A percentile compares a stretch with the other conserved stretches of the same genome.
Conservation (phyloP, 2,888 invertebrate species). For the Leucoptera coffeella region DNA sequence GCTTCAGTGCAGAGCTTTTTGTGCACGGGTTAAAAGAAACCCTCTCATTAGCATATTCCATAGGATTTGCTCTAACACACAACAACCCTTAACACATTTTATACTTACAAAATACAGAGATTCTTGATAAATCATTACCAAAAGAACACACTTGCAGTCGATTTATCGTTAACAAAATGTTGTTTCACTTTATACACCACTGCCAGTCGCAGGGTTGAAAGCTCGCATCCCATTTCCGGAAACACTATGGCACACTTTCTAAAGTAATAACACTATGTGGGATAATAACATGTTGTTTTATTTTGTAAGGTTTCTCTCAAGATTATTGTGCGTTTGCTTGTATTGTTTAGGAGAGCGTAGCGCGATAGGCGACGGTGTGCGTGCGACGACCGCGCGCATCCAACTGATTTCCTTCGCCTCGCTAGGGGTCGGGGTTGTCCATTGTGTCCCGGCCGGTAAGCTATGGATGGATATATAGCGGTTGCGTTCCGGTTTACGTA, state of each 20-base stretch:
- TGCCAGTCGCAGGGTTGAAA: conserved; percentile 4
- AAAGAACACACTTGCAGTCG: conserved; percentile 30
- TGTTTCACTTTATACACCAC: conserved; percentile 33
- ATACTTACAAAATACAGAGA: conserved; percentile 7
- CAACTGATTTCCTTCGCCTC: conserved; percentile 10
- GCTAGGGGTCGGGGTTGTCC: conserved; percentile 14
- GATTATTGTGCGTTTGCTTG: neutral
- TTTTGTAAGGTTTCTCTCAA: neutral
- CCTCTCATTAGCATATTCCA: conserved; percentile 44
- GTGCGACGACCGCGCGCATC: neutral
- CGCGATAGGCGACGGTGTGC: neutral
- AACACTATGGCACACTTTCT: too few relatives aligned
- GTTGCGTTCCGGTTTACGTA: too few relatives aligned
- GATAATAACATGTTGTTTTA: neutral
- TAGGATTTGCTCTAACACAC: conserved; percentile 13
- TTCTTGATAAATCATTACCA: conserved; percentile 30
- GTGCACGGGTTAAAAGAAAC: conserved; percentile 42
- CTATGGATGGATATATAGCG: too few relatives aligned
- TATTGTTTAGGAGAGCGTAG: neutral
- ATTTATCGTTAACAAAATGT: conserved; percentile 39
- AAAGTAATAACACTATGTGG: too few relatives aligned
- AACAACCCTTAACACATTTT: neutral
- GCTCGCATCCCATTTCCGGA: conserved; percentile 2
- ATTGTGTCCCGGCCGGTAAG: too few relatives aligned
- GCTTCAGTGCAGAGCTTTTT: conserved; percentile 48